phyloP scores from a whole-genome alignment of 2,888 invertebrate genomes.

The Nomada ruficornis region DNA sequence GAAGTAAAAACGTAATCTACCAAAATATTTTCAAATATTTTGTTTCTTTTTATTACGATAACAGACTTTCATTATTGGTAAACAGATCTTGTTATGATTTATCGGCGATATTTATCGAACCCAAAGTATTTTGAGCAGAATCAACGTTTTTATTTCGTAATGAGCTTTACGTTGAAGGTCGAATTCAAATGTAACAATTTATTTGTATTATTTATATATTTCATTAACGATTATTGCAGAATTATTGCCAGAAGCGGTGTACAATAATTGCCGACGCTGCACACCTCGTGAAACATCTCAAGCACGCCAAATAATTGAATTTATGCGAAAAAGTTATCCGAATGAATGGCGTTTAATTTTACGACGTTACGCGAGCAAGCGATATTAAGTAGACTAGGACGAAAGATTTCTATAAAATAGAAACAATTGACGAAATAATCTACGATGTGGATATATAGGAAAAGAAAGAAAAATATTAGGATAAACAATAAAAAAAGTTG shows the following conservation, averaged over 20 bases:
- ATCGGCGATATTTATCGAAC: background rate
- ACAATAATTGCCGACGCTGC: conserved; percentile 86
- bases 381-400: background rate
- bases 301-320: conserved; percentile 85
- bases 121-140: background rate
- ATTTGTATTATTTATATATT: conserved; percentile 7
- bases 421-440: background rate
- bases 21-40: background rate
- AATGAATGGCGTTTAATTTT: conserved; percentile 85
- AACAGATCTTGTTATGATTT: conserved; percentile 8
- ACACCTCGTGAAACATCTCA: conserved; percentile 85
- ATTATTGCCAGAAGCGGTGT: conserved; percentile 86
- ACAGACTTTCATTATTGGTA: background rate
- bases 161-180: conserved; percentile 1
- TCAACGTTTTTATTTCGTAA: conserved; percentile 5
- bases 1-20: background rate
- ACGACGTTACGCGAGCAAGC: conserved; percentile 8
- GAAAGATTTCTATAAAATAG: background rate
- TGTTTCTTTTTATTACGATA: background rate
- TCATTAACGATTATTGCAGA: conserved; percentile 76
- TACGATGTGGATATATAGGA: background rate
- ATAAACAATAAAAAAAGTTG: background rate
- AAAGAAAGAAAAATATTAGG: background rate
- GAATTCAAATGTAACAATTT: background rate
- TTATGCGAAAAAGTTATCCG: conserved; percentile 86